phyloP scores from a whole-genome alignment of 2,888 invertebrate species.

The Ectemnius cavifrons region DNA sequence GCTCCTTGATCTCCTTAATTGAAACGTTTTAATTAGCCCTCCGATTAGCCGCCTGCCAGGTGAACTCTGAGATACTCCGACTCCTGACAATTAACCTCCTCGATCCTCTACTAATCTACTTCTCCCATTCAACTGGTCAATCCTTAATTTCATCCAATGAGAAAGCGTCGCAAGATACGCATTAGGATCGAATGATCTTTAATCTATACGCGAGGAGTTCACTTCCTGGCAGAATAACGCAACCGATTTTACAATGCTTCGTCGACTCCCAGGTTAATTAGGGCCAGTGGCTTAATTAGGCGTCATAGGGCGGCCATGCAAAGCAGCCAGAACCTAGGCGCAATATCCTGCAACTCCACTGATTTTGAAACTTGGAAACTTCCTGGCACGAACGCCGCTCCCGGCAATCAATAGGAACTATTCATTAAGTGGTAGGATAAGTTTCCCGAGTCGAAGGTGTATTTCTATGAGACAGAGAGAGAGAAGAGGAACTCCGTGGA shows the following conservation, averaged over 20 bases:
- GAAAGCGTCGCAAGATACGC: no score
- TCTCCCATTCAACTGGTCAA: no score
- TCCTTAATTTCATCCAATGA: no score
- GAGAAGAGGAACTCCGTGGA: no score
- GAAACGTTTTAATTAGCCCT: conserved; percentile 56
- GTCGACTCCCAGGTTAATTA: conserved; percentile 48
- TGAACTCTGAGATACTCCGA: neutral
- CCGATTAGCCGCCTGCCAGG: conserved; percentile 5
- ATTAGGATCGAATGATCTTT: no score
- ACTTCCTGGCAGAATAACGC: conserved; percentile 34
- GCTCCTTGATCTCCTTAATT: conserved; percentile 54
- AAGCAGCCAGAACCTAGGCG: conserved; percentile 16
- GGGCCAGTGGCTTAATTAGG: conserved; percentile 37
- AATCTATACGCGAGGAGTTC: neutral
- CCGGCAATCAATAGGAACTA: no score
- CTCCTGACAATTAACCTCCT: no score
- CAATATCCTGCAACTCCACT: conserved; percentile 25
- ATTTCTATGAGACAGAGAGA: no score
- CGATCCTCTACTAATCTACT: no score
- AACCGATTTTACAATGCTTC: conserved; percentile 47
- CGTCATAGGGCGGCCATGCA: conserved; percentile 26
- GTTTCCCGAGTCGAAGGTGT: no score
- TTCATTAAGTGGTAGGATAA: no score
- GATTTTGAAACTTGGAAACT: conserved; percentile 12
- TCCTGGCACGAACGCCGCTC: neutral